phyloP scores from a whole-genome alignment of 2,113 vertebrate genomes.

The Salvelinus namaycush region DNA sequence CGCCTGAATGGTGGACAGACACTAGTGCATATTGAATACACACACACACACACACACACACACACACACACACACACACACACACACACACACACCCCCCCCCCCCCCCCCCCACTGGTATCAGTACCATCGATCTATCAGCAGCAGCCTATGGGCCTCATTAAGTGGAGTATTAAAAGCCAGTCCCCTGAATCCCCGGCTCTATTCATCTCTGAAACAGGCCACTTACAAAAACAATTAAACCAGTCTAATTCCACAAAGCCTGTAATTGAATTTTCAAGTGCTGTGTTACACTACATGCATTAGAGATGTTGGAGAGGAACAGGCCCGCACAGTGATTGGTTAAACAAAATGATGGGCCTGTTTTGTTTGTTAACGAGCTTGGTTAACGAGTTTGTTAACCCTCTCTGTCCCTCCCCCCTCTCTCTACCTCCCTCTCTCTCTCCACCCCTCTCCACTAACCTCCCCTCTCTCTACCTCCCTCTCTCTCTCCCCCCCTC shows the following conservation, averaged over 20 bases:
- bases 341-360: conserved; percentile 20
- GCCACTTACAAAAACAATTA: conserved; percentile 53
- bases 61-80: conserved; percentile 7
- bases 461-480: no score
- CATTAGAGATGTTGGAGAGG: conserved; percentile 19
- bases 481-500: no score
- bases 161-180: conserved; percentile 47
- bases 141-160: conserved; percentile 26
- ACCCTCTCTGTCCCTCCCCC: background rate
- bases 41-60: conserved; percentile 20
- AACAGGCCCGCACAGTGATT: no score
- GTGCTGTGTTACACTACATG: conserved; percentile 33
- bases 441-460: no score
- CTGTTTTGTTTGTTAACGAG: conserved; percentile 1
- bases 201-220: conserved; percentile 36
- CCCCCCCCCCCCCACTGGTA: no score
- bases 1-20: conserved; percentile 38
- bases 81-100: conserved; percentile 12
- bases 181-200: conserved; percentile 20
- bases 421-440: background rate
- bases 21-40: conserved; percentile 19
- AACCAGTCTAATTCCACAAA: conserved; percentile 47
- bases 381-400: no score
- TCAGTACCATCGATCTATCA: conserved; percentile 23
- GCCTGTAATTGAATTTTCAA: conserved; percentile 48